These are phyloP conservation scores for Graptemys geographica DNA, from an alignment of 2,797 vertebrate genomes.

Conservation along the genomic window DNA sequence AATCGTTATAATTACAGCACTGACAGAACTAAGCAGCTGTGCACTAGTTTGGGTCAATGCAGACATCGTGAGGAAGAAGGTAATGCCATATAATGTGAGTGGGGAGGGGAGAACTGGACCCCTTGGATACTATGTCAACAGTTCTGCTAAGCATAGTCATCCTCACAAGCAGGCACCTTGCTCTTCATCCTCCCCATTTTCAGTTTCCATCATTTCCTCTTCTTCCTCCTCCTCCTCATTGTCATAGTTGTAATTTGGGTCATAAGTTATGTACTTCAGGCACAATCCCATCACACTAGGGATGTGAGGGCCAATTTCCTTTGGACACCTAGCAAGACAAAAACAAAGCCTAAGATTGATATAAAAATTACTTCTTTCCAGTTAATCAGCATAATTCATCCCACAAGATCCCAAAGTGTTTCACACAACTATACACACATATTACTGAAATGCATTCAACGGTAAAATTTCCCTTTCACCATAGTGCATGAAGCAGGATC, in stretches of 20 bases:
- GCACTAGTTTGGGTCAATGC: neutral
- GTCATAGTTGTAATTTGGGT: slow-evolving; percentile 96
- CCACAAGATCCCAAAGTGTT: neutral
- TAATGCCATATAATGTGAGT: neutral
- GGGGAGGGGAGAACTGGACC: neutral
- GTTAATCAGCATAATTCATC: neutral
- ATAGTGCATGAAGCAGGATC: neutral
- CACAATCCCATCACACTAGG: slow-evolving; percentile 88
- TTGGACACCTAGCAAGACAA: slow-evolving; percentile 82
- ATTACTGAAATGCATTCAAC: neutral
- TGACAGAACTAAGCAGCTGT: neutral
- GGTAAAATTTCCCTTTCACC: neutral
- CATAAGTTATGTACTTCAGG: slow-evolving; percentile 92
- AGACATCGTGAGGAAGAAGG: neutral
- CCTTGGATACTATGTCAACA: neutral
- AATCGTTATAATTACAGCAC: neutral
- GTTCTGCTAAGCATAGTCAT: slow-evolving; percentile 51
- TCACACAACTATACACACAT: neutral
- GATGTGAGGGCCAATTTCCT: slow-evolving; percentile 91
- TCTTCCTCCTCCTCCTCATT: slow-evolving; percentile 86
- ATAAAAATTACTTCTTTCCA: no score
- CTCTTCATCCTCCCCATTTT: slow-evolving; percentile 88
- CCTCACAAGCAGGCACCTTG: slow-evolving; percentile 85
- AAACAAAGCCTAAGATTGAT: neutral
- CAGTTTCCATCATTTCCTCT: slow-evolving; percentile 90